Percentiles rank a stretch among this genome's conserved stretches.
Conservation (phyloP, 2,113 vertebrate genomes). For the Cromileptes altivelis region DNA sequence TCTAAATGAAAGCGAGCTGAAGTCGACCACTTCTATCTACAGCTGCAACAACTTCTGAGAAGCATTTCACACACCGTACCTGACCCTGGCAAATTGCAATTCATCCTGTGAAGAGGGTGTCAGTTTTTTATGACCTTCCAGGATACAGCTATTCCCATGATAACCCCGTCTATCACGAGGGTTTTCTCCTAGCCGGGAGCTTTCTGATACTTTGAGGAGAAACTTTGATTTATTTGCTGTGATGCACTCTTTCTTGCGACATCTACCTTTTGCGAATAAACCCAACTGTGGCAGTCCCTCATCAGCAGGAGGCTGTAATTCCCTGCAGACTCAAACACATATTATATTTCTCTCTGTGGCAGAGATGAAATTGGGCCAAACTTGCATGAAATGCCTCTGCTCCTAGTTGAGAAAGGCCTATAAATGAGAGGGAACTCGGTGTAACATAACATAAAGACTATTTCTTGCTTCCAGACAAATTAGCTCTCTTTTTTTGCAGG, state of each 20-base stretch:
- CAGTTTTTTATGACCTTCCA: constrained; percentile 74
- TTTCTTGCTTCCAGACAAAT: constrained; percentile 29
- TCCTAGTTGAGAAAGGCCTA: constrained; percentile 28
- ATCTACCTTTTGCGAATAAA: constrained; percentile 61
- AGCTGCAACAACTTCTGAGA: constrained; percentile 20
- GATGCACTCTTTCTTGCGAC: constrained; percentile 58
- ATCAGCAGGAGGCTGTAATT: constrained; percentile 61
- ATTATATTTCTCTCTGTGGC: constrained; percentile 56
- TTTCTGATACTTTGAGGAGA: constrained; percentile 51
- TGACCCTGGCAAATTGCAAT: constrained; percentile 71
- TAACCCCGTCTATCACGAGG: constrained; percentile 65
- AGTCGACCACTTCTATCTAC: background rate
- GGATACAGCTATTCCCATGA: constrained; percentile 71
- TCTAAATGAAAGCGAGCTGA: constrained; percentile 41
- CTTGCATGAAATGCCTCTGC: constrained; percentile 47
- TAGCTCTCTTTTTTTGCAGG: constrained; percentile 7
- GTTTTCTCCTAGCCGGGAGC: constrained; percentile 62
- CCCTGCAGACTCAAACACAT: constrained; percentile 58
- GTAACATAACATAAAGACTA: constrained; percentile 34
- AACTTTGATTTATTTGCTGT: constrained; percentile 71
- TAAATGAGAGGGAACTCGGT: constrained; percentile 38
- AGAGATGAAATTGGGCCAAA: constrained; percentile 67
- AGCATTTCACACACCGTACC: constrained; percentile 36
- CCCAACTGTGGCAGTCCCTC: constrained; percentile 50
- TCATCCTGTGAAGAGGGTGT: constrained; percentile 64